phyloP scores from a whole-genome alignment of 2,797 vertebrate species.

The Thunnus albacares region DNA sequence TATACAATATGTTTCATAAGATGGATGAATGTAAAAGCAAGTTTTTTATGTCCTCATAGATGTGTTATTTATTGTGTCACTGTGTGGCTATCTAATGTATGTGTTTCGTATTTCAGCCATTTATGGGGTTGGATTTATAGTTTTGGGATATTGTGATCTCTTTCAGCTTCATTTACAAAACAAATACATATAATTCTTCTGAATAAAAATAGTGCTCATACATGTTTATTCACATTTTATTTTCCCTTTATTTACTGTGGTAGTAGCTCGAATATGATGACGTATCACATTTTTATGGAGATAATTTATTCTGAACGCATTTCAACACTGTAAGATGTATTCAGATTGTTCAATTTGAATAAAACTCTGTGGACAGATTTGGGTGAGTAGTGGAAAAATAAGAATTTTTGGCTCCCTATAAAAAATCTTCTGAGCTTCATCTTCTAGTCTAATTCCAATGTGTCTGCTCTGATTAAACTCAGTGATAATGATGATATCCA shows the following conservation, averaged over 20 bases:
- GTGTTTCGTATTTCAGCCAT: slow-evolving; percentile 12
- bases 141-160: slow-evolving; percentile 14
- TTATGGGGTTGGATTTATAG: slow-evolving; percentile 4
- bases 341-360: slow-evolving; percentile 16
- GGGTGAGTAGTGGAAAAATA: slow-evolving; percentile 22
- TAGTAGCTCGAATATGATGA: not conserved
- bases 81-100: slow-evolving; percentile 7
- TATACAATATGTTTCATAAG: not conserved
- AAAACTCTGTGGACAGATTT: slow-evolving; percentile 3
- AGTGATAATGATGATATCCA: slow-evolving; percentile 22
- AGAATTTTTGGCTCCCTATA: slow-evolving; percentile 19
- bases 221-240: not conserved
- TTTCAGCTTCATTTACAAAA: not conserved
- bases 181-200: slow-evolving; percentile 1
- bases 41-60: not conserved
- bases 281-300: not conserved
- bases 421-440: slow-evolving; percentile 8
- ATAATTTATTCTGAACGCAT: slow-evolving; percentile 24
- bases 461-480: slow-evolving; percentile 43
- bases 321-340: not conserved
- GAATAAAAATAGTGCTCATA: not conserved
- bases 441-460: slow-evolving; percentile 47
- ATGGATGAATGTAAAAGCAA: not conserved
- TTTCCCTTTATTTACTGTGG: slow-evolving; percentile 7
- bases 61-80: not conserved